Conservation (phyloP, 1,140 invertebrate species). For the Drosophila kikkawai region DNA sequence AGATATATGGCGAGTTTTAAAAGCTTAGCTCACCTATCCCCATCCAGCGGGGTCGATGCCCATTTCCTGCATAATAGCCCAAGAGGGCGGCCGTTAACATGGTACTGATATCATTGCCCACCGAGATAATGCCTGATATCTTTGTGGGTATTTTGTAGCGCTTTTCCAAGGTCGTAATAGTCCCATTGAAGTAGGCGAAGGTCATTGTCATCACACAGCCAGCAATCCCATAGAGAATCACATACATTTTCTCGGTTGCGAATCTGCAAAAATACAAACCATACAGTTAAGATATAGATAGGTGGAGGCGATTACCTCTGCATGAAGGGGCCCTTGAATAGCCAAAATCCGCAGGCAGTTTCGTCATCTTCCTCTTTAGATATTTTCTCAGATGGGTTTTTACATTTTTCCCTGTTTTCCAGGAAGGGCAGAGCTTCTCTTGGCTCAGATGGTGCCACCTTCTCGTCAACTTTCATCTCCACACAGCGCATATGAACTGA, state of each 20-base stretch:
- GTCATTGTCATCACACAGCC: conserved; percentile 90
- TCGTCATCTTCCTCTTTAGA: conserved; percentile 71
- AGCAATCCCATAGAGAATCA: conserved; percentile 89
- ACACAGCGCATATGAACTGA: conserved; percentile 12
- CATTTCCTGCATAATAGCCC: conserved; percentile 69
- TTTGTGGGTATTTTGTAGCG: conserved; percentile 91
- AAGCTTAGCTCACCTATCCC: conserved; percentile 54
- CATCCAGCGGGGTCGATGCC: conserved; percentile 79
- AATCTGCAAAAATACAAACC: conserved; percentile 80
- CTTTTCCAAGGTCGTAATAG: conserved; percentile 92
- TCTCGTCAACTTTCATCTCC: conserved; percentile 3
- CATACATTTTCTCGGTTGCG: conserved; percentile 91
- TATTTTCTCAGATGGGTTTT: not conserved
- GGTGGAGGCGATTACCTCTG: conserved; percentile 79
- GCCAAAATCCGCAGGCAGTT: conserved; percentile 88
- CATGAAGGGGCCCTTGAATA: conserved; percentile 86
- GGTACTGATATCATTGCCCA: conserved; percentile 87
- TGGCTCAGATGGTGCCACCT: not conserved
- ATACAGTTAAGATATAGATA: not conserved
- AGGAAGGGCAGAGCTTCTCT: conserved; percentile 23
- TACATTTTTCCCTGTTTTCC: not conserved
- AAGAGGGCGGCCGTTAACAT: conserved; percentile 62
- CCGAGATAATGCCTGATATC: conserved; percentile 89
- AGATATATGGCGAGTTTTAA: conserved; percentile 84
- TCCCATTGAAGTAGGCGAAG: conserved; percentile 91